Evolutionary conservation across 1,140 invertebrate species (phyloP), one percentile per base, ranked within the genome.

Genomic region (Heliconius congener): DNA sequence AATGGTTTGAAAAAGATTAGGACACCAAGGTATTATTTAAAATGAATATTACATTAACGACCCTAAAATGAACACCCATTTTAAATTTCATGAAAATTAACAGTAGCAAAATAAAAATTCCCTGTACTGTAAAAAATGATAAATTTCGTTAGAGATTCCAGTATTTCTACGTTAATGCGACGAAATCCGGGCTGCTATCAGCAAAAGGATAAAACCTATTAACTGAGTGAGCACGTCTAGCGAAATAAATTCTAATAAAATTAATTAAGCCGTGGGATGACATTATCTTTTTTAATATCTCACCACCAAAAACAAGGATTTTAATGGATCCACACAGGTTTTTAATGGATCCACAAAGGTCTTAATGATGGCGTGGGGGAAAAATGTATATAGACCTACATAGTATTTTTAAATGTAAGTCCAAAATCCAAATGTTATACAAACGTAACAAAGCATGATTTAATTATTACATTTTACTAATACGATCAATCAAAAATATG

Each of bases 201-300:
- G 82, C 72, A 85, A 87, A 86, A 83, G 84, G 82, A 82, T 83
- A 83, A 90, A 88, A 88, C 85, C 84, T 87, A 85, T 90, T 89
- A 90, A 87, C 74, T 73, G 84, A 86, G 86, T 79, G 76, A 77
- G 86, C 89, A 91, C 89, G 89, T 89, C 86, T 77, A 84, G 60
- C 83, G 84, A 88, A 91, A 92, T 92, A 91, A 92, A 93, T 92
- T 92, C 86, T 90, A 93, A 92, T 92, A 88, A 92, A 91, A 86
- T 91, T 93, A 93, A 92, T 93, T 92, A 93, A 93, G 87, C 84
- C 77, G 77, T 91, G 81, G 78, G 84, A 85, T 74, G 86, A 89
- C 85, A 90, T 93, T 93, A 93, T 93, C 92, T 91, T 81, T 76
- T 83, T 85, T 86, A 89, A 91, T 90, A 83, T 90, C 83, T 76